Evolutionary conservation across 2,888 invertebrate species (phyloP), one percentile per base, ranked within the genome.

Genomic region (Apotomis turbidana): DNA sequence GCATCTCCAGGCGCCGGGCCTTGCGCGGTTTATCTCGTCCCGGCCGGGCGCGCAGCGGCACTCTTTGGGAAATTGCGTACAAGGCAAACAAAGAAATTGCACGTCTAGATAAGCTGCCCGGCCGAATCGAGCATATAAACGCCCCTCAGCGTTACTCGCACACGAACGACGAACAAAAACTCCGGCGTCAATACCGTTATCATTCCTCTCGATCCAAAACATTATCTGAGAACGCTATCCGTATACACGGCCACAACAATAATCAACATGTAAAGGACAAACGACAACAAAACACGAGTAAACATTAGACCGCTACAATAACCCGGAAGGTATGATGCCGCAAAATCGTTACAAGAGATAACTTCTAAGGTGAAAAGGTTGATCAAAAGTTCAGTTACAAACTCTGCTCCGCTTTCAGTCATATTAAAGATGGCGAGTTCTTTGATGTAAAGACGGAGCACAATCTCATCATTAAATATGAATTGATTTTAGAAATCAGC

Each of bases 51-150:
- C 78, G 80, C 83, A 81, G 80, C 80, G 81, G 78, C 80, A 82
- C 87, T 85, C 85, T 88, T 88, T 87, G 84, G 87, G 90, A 89
- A 89, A 90, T 90, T 89, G 90, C 89, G 90, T 87, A 87, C 85
- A 86, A 84, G 80, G 84, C 88, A 89, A 90, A 92, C 91, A 91
- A 90, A 90, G 90, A 88, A 87, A 91, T 88, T 87, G 87, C 88
- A 84, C 83, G 83, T 81, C 81, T 76, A 84, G 90, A 91, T 91
- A 90, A 89, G 85, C 81, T 81, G 83, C 79, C 84, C 80, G 79
- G 83, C 83, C 84, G 84, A 86, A 86, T 87, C 87, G 81, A 81
- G 81, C 79, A 81, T 84, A 83, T 81, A 80, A 82, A 83, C 75
- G 72, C 74, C 74, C 75, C 71, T 74, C 68, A 67, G 60, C 55